Evolutionary conservation across 1,140 invertebrate species (phyloP), one percentile per base, ranked within the genome.

Genomic region (Eupristina koningsbergeri): DNA sequence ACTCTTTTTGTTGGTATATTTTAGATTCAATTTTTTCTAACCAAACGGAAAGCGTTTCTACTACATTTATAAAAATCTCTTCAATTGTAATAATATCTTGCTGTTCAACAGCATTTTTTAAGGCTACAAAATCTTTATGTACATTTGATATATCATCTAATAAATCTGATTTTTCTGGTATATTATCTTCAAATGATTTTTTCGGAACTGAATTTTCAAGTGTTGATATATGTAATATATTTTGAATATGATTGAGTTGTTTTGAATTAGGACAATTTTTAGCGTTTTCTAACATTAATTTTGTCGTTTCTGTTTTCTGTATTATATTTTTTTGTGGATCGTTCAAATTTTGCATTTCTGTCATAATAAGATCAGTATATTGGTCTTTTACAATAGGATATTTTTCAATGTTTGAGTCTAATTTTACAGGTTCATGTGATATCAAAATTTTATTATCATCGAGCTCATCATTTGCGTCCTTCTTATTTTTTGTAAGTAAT

Each of bases 11-110:
- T 15, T 94, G 86, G 83, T 96, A 95, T 15, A 97, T 95, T 87
- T 95, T 94, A 85, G 96, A 96, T 90, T 97, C 96, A 85, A 97
- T 96, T 36, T 95, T 96, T 92, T 97, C 96, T 58, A 97, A 88
- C 96, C 96, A 97, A 34, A 94, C 95, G 0, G 95, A 96, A 11
- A 97, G 95, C 0, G 94, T 96, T 89, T 97, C 95, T 41, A 97
- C 94, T 3, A 96, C 94, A 29, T 94, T 94, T 17, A 96, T 94
- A 11, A 96, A 92, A 69, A 93, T 95, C 87, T 94, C 94, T 89
- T 96, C 95, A 64, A 95, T 93, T 5, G 94, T 87, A 2, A 92
- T 89, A 13, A 91, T 91, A 89, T 97, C 94, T n/a, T 94, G 93
- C 45, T 91, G 93, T 73, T 94, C 90, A 6, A 96, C 91, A 36